A percentile compares a stretch with the other conserved stretches of the same genome.
phyloP scores from a whole-genome alignment of 2,797 vertebrate species.

The Avahi laniger region DNA sequence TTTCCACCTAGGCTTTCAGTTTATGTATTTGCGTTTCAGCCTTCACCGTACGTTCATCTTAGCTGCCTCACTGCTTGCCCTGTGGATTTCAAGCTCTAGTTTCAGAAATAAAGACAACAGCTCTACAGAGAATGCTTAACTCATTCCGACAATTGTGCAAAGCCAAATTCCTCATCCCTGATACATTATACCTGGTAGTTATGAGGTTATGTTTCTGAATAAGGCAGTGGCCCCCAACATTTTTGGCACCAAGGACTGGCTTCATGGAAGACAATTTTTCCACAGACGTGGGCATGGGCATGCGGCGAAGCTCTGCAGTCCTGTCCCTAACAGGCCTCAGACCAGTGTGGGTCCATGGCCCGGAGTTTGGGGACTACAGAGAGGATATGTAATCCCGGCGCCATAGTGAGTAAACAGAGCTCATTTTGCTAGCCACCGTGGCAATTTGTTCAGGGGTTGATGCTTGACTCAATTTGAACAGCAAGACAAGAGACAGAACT shows the following conservation, averaged over 20 bases:
- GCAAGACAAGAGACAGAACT: neutral
- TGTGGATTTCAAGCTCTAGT: neutral
- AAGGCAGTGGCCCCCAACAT: neutral
- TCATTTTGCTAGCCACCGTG: neutral
- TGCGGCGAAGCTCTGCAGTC: too few relatives aligned
- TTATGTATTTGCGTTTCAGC: neutral
- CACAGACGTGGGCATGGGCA: accelerated
- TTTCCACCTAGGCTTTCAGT: neutral
- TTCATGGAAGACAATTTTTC: too few relatives aligned
- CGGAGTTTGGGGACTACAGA: neutral
- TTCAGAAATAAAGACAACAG: neutral
- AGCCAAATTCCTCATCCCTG: neutral
- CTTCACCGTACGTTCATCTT: neutral
- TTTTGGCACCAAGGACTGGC: too few relatives aligned
- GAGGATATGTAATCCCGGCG: neutral
- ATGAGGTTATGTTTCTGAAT: neutral
- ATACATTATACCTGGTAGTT: neutral
- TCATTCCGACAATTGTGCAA: neutral
- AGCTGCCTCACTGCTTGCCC: neutral
- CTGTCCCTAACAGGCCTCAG: too few relatives aligned
- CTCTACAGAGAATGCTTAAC: neutral
- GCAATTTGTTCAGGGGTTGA: neutral
- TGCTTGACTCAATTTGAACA: neutral
- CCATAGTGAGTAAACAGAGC: neutral
- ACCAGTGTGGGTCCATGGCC: too few relatives aligned